Evolutionary conservation across 2,113 vertebrate species (phyloP).

Genomic region (Caretta caretta): DNA sequence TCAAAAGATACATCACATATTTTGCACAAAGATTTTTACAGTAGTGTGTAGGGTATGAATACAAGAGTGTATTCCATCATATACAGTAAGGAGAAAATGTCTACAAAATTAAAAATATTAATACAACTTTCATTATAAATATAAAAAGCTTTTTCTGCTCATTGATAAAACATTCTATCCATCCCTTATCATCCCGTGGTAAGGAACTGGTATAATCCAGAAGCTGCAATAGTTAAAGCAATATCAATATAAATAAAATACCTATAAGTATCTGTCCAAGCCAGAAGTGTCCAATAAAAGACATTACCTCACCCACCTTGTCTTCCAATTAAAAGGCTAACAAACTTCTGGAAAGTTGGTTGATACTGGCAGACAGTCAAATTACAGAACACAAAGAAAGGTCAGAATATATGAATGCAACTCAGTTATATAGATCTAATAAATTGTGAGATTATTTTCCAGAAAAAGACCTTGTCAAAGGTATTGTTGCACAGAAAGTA

Average conservation of each 20-base stretch:
- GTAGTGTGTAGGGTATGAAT: not conserved
- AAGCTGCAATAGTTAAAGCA: not conserved
- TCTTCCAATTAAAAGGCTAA: not conserved
- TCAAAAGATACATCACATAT: not conserved
- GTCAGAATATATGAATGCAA: not conserved
- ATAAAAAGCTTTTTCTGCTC: not conserved
- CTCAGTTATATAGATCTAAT: not conserved
- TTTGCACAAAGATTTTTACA: not conserved
- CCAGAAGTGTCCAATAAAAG: not conserved
- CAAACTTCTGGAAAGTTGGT: not conserved
- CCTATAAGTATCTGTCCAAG: not conserved
- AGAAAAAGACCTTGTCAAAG: not conserved
- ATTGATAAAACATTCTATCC: not conserved
- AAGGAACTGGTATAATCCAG: not conserved
- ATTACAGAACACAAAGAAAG: not conserved
- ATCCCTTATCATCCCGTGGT: not conserved
- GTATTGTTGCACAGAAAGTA: not conserved
- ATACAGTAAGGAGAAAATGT: not conserved
- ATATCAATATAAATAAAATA: not conserved
- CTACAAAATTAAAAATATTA: not conserved
- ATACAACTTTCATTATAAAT: not conserved
- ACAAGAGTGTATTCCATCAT: not conserved
- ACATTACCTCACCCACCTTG: not conserved
- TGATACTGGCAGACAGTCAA: not conserved
- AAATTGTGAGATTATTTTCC: not conserved